Base-by-base conservation (phyloP, 2,113 vertebrate genomes). In the Campylomormyrus numenius region DNA sequence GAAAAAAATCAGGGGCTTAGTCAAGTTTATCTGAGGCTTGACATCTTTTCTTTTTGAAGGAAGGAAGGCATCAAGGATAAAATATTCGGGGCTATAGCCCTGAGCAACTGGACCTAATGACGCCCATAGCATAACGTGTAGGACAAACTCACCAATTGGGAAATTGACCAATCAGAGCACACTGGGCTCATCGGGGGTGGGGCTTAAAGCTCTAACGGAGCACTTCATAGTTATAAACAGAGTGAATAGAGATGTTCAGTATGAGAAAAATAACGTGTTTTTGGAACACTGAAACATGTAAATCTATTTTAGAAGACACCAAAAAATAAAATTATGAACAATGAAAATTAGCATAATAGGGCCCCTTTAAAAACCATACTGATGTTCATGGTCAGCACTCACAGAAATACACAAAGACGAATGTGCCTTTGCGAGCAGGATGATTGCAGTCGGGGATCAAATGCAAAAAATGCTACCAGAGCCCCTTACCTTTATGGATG, bases 401-500 rank as follows among this genome's bases (percentile, higher is more conserved):
- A 50, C 48, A 24, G n/a, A 89, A 15, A 50, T 27, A 17, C 45
- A 56, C 88, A 89, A 46, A 89, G 15, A 58, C 49, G 8, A 2
- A 53, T 19, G 42, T 9, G n/a, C 45, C 2, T 62, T 62, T 62
- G 56, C 3, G 31, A 35, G 52, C 31, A 53, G 11, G 24, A 7
- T n/a, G 27, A n/a, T 6, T 46, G 42, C 35, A 45, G 21, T 58
- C 0, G 10, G 17, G 19, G 21, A 46, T 45, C 31, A 58, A 88
- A 39, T 11, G 31, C 8, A 42, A 87, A 49, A 80, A 15, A 52
- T 10, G 27, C 6, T 39, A n/a, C 17, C 46, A 39, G 17, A 10
- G 87, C 87, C 90, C 58, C 11, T 0, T 91, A 96, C 95, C 94
- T 24, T 85, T 58, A 27, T 91, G 90, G 1, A 95, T 90, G 48